phyloP scores from a whole-genome alignment of 2,797 vertebrate species.

The Scomberomorus guttatus region DNA sequence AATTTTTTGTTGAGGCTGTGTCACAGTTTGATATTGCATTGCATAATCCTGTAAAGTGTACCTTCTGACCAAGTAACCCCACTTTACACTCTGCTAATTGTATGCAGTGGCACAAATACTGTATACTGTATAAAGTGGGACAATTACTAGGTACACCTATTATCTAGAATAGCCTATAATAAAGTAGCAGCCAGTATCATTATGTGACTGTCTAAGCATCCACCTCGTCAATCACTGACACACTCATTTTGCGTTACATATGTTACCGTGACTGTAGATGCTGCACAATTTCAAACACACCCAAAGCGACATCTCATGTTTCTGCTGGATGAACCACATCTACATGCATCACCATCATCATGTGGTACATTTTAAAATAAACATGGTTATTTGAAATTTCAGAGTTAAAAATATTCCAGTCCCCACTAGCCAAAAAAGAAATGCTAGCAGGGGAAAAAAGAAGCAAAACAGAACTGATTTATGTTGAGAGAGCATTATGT shows the following conservation, averaged over 20 bases:
- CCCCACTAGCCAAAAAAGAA: not conserved
- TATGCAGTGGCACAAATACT: not conserved
- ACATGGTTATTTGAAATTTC: too few relatives aligned
- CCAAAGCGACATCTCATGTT: not conserved
- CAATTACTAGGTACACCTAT: not conserved
- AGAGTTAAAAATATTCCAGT: too few relatives aligned
- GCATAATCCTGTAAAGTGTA: slow-evolving; percentile 20
- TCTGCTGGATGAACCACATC: not conserved
- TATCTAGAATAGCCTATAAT: not conserved
- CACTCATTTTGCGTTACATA: too few relatives aligned
- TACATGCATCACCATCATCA: not conserved
- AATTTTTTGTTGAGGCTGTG: slow-evolving; percentile 15
- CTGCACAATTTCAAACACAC: not conserved
- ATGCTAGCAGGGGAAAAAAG: not conserved
- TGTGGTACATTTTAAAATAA: too few relatives aligned
- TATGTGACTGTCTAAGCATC: slow-evolving; percentile 1
- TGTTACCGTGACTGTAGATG: too few relatives aligned
- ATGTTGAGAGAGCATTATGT: not conserved
- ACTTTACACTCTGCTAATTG: slow-evolving; percentile 34
- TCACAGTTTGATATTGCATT: not conserved
- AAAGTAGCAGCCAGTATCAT: not conserved
- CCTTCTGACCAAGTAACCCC: slow-evolving; percentile 11
- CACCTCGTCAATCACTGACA: not conserved
- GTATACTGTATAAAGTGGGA: not conserved
- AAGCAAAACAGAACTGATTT: not conserved